Percentiles rank a stretch among this genome's conserved stretches.
phyloP scores from a whole-genome alignment of 1,140 invertebrate species.

The Holcopasites calliopsidis region DNA sequence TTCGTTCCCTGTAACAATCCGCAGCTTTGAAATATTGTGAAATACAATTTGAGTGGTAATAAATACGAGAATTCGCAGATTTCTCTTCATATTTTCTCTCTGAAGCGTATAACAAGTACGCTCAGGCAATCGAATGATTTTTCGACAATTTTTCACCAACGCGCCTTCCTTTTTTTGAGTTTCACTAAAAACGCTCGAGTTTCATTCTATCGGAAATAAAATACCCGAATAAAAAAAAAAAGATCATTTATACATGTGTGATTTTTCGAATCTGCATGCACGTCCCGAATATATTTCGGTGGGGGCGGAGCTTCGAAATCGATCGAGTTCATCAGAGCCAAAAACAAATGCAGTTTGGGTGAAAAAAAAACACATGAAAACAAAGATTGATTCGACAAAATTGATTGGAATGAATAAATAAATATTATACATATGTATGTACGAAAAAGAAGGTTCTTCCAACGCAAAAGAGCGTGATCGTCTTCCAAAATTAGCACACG shows the following conservation, averaged over 20 bases:
- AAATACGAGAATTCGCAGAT: constrained; percentile 25
- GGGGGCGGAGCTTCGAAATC: not conserved
- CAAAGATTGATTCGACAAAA: not conserved
- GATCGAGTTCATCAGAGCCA: not conserved
- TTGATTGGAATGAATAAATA: too few species aligned
- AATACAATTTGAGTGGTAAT: constrained; percentile 10
- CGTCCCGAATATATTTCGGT: not conserved
- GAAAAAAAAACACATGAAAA: too few species aligned
- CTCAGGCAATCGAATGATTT: constrained; percentile 1
- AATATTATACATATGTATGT: too few species aligned
- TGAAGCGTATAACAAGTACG: constrained; percentile 1
- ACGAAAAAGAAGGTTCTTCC: too few species aligned
- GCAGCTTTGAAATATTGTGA: not conserved
- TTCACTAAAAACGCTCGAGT: not conserved
- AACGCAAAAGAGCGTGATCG: too few species aligned
- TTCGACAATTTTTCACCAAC: constrained; percentile 21
- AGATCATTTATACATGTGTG: not conserved
- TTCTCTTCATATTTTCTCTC: constrained; percentile 16
- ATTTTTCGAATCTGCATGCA: not conserved
- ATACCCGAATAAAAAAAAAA: not conserved
- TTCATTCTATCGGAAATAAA: not conserved
- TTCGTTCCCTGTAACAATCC: not conserved
- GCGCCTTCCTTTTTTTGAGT: constrained; percentile 15
- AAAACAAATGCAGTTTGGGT: too few species aligned
- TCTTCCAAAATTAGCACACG: too few species aligned